Percentiles rank a stretch among this genome's conserved stretches.
phyloP scores from a whole-genome alignment of 2,113 vertebrate genomes.

The Tragelaphus buxtoni region DNA sequence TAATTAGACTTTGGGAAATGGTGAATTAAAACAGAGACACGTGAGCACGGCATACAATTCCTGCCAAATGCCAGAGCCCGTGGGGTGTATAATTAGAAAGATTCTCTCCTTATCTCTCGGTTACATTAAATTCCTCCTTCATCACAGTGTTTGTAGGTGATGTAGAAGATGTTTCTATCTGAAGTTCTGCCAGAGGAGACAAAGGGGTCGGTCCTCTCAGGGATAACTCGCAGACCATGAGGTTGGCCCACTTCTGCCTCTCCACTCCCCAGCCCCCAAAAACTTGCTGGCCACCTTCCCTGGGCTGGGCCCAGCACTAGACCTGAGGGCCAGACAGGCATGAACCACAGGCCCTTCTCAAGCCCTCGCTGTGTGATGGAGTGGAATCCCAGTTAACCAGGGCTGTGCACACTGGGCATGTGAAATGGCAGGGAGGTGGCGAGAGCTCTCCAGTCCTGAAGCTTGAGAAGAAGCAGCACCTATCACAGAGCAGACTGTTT shows the following conservation, averaged over 20 bases:
- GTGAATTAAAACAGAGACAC: slow-evolving; percentile 68
- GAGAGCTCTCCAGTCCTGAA: background rate
- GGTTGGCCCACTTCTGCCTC: background rate
- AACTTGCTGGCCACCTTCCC: background rate
- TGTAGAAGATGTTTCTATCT: slow-evolving; percentile 51
- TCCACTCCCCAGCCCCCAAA: background rate
- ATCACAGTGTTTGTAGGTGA: background rate
- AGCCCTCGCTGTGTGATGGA: background rate
- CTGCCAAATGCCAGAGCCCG: background rate
- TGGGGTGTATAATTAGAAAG: slow-evolving; percentile 60
- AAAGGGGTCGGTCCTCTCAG: slow-evolving; percentile 38
- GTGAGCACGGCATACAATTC: background rate
- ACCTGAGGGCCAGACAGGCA: background rate
- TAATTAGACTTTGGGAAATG: slow-evolving; percentile 73
- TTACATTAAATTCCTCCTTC: slow-evolving; percentile 51
- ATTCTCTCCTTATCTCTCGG: slow-evolving; percentile 45
- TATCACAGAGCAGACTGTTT: background rate
- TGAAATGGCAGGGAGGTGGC: background rate
- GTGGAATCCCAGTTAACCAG: background rate
- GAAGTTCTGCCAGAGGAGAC: slow-evolving; percentile 45
- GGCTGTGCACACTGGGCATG: background rate
- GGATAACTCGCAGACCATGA: background rate
- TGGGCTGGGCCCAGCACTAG: background rate
- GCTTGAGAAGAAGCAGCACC: background rate
- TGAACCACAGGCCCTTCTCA: background rate